Evolutionary conservation across 2,113 vertebrate species (phyloP).

Genomic region (Sardina pilchardus): DNA sequence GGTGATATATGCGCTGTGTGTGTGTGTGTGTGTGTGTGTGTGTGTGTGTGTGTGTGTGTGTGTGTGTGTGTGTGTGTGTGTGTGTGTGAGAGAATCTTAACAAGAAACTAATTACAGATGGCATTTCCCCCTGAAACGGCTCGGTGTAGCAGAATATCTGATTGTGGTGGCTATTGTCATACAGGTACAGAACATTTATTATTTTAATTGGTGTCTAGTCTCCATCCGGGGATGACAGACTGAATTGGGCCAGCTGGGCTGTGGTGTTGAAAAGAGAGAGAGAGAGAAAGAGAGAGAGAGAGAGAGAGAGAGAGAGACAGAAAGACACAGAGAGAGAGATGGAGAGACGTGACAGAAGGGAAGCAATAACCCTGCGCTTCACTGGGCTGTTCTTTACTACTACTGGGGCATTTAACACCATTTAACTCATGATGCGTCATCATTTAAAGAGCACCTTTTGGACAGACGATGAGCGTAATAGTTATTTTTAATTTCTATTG

Average conservation of each 20-base stretch:
- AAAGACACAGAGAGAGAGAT: neutral
- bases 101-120: neutral
- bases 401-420: neutral
- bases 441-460: neutral
- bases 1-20: conserved; percentile 5
- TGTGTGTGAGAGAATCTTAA: neutral
- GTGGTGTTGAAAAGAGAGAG: neutral
- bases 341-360: neutral
- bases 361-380: neutral
- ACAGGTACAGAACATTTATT: neutral
- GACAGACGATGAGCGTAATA: neutral
- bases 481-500: neutral
- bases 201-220: conserved; percentile 16
- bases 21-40: neutral
- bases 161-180: conserved; percentile 3
- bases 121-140: neutral
- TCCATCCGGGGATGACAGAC: neutral
- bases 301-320: neutral
- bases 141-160: neutral
- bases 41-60: neutral
- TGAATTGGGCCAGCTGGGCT: neutral
- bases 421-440: neutral
- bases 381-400: neutral
- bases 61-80: conserved; percentile 4
- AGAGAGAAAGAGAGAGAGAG: neutral